Evolutionary conservation across 2,888 invertebrate species (phyloP), one percentile per base, ranked within the genome.

Genomic region (Clostera curtula): DNA sequence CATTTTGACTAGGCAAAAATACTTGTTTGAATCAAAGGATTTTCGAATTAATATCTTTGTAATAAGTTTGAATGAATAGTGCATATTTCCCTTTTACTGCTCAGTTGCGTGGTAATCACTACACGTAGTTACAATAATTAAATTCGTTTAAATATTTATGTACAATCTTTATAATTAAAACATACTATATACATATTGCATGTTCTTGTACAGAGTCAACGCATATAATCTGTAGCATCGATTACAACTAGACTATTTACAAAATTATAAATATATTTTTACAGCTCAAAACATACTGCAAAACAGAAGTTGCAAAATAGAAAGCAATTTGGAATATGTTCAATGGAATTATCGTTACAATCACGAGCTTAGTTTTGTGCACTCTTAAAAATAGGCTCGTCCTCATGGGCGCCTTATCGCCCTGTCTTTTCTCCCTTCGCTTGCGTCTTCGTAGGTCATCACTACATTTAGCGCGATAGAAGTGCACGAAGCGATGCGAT

Each of bases 61-160:
- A n/a, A 4, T 6, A 3, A 13, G 6, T 25, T 32, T 25, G 31
- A 12, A 38, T 30, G 35, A 50, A 43, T 45, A 43, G 30, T 48
- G 40, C 52, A 55, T 34, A 47, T 48, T 39, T 29, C 32, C 18
- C 24, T 30, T 2, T 2, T 8, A 13, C 13, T 10, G 1, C 25
- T 29, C 21, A 22, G 22, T 28, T 38, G 58, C 65, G 65, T 66
- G 63, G 63, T 63, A 45, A 43, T 46, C 56, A 52, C 61, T 65
- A 71, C 56, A 37, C 29, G 46, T 60, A 59, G 52, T 67, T 72
- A 71, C 56, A 63, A 63, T 72, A 70, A 57, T 73, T 77, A 80
- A 80, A 80, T 80, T 80, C 80, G 79, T 80, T 79, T 76, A 79
- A 77, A 73, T 76, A 79, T 72, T 63, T 82, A 76, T 82, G 59